phyloP scores from a whole-genome alignment of 2,888 invertebrate species.

The Ligdia adustata region DNA sequence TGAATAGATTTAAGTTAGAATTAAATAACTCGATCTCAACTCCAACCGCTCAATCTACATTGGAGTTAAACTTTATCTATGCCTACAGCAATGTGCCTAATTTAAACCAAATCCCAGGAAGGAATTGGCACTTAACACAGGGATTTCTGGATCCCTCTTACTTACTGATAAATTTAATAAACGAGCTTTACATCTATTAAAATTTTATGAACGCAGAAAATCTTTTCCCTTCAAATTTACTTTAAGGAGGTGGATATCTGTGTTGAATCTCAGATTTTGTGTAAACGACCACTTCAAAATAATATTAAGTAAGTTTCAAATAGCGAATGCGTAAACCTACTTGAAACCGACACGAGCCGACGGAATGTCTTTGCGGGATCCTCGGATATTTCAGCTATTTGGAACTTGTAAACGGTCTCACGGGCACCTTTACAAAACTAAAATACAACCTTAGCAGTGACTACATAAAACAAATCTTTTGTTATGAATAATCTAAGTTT shows the following conservation, averaged over 20 bases:
- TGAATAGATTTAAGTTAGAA: conserved; percentile 1
- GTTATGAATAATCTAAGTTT: too few species aligned
- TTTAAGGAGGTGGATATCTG: too few species aligned
- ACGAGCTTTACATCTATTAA: conserved; percentile 13
- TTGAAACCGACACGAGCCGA: conserved; percentile 32
- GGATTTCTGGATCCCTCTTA: conserved; percentile 47
- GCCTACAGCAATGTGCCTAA: conserved; percentile 37
- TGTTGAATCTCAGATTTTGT: too few species aligned
- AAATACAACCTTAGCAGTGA: too few species aligned
- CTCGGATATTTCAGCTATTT: conserved; percentile 14
- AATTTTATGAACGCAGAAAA: background rate
- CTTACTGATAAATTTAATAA: conserved; percentile 39
- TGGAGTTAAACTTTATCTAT: conserved; percentile 20
- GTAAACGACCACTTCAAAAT: background rate
- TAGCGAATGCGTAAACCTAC: conserved; percentile 21
- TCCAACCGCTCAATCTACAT: conserved; percentile 15
- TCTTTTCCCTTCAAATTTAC: too few species aligned
- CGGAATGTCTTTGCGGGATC: conserved; percentile 47
- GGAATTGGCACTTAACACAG: conserved; percentile 58
- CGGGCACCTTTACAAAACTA: too few species aligned
- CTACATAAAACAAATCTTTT: too few species aligned
- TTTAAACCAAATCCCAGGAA: conserved; percentile 54
- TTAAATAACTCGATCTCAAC: background rate
- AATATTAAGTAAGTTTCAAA: conserved; percentile 19
- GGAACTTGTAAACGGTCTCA: conserved; percentile 1